Evolutionary conservation across 1,140 invertebrate species (phyloP).

Genomic region (Euwallacea similis): DNA sequence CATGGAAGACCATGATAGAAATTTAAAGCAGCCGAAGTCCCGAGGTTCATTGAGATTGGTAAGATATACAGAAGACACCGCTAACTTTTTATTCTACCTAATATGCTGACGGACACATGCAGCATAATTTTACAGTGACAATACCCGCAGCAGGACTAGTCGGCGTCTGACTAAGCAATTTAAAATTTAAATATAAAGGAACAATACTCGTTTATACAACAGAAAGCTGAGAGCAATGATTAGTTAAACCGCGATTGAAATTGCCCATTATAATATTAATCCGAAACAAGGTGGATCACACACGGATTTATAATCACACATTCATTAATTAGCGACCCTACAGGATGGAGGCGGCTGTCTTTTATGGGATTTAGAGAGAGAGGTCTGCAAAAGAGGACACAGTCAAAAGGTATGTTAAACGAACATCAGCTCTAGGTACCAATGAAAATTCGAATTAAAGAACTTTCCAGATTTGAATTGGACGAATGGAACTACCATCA

Average conservation of each 20-base stretch:
- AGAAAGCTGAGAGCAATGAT: background rate
- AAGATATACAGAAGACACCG: constrained; percentile 5
- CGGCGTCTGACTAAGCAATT: constrained; percentile 18
- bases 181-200: constrained; percentile 24
- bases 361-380: no score
- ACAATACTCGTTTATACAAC: constrained; percentile 16
- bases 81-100: constrained; percentile 14
- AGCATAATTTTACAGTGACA: constrained; percentile 18
- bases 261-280: constrained; percentile 6
- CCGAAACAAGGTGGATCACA: no score
- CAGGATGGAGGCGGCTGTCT: no score
- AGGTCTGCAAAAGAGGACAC: no score
- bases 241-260: constrained; percentile 11
- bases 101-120: constrained; percentile 15
- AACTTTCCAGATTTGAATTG: no score
- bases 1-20: background rate
- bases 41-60: constrained; percentile 21
- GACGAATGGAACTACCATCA: no score
- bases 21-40: background rate
- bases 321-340: no score
- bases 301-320: no score
- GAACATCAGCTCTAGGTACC: no score
- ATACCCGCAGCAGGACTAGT: constrained; percentile 21
- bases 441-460: no score
- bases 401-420: no score